Percentiles rank a stretch among this genome's conserved stretches.
Evolutionary conservation across 2,888 invertebrate genomes (phyloP).

Genomic region (Ephialtes manifestator): DNA sequence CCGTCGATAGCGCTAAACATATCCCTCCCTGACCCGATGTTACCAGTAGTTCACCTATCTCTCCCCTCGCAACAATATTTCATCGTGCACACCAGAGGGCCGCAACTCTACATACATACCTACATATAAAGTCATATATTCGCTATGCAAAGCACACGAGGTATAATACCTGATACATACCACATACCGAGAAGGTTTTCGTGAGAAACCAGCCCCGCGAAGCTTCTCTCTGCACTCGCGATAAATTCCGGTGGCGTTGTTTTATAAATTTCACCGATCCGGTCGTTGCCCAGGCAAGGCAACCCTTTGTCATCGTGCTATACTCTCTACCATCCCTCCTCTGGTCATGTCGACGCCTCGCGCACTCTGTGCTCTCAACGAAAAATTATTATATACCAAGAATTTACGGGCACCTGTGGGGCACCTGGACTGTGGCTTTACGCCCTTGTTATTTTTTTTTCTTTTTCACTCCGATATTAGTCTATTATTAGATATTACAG

Average conservation of each 20-base stretch:
- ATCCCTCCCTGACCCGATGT: slow-evolving; percentile 72
- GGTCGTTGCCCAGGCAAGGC: not conserved
- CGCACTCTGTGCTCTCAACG: slow-evolving; percentile 17
- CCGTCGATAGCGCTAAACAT: slow-evolving; percentile 80
- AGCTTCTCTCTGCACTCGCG: slow-evolving; percentile 1
- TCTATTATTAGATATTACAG: not conserved
- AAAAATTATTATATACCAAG: slow-evolving; percentile 38
- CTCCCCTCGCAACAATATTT: slow-evolving; percentile 25
- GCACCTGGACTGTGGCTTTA: not conserved
- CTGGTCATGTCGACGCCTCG: slow-evolving; percentile 7
- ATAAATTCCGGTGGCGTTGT: slow-evolving; percentile 50
- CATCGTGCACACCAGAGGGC: not conserved
- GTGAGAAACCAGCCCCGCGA: slow-evolving; percentile 4
- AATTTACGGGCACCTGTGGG: slow-evolving; percentile 18
- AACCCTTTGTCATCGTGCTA: slow-evolving; percentile 34
- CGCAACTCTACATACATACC: not conserved
- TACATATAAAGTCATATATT: too few species aligned
- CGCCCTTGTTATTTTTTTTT: not conserved
- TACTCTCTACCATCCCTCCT: not conserved
- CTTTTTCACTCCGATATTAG: slow-evolving; percentile 3
- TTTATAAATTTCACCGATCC: slow-evolving; percentile 53
- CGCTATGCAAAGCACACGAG: slow-evolving; percentile 6
- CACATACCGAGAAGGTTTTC: slow-evolving; percentile 5
- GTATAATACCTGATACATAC: slow-evolving; percentile 1
- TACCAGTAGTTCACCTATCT: slow-evolving; percentile 32